Evolutionary conservation across 2,888 invertebrate genomes (phyloP), one percentile per base, ranked within the genome.

Genomic region (Stenodera caucasica): DNA sequence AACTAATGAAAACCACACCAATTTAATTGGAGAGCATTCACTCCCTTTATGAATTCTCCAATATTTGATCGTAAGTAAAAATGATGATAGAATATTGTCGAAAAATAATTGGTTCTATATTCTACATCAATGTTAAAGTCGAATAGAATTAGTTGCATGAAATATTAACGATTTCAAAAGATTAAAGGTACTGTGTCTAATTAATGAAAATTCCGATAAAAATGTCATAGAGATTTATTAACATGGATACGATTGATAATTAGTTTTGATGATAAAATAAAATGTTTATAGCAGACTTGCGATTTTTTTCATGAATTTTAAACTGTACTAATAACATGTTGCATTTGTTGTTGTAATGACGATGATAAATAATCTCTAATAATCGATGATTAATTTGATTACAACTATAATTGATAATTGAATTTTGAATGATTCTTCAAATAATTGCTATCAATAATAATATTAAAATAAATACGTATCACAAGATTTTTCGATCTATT

Each of bases 351-450:
- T 55, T 59, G 49, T 54, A 37, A 40, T 64, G 57, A 62, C 59
- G 51, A 57, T 62, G 64, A 64, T 64, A 62, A 62, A 64, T 64
- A 64, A 59, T 64, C 55, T 58, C 37, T 53, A 61, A 61, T 61
- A 64, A 60, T 35, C 57, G 58, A 56, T 60, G 62, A 65, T 65
- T 60, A 65, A 65, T 65, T 63, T 32, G 29, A 54, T 60, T 60
- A 60, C 63, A 57, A 63, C 63, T 63, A 50, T 60, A 59, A 65
- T 65, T 59, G 65, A 63, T 60, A 62, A 54, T 60, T 60, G 56
- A 63, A 57, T 60, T 63, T 57, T 49, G 26, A 60, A 57, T 37
- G 62, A 62, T 62, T 58, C 56, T 62, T 62, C n/a, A n/a, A 55
- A 62, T 62, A 52, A 61, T 61, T 58, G 57, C 29, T 15, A 57